phyloP scores from a whole-genome alignment of 2,888 invertebrate species.

The Eristalis arbustorum region DNA sequence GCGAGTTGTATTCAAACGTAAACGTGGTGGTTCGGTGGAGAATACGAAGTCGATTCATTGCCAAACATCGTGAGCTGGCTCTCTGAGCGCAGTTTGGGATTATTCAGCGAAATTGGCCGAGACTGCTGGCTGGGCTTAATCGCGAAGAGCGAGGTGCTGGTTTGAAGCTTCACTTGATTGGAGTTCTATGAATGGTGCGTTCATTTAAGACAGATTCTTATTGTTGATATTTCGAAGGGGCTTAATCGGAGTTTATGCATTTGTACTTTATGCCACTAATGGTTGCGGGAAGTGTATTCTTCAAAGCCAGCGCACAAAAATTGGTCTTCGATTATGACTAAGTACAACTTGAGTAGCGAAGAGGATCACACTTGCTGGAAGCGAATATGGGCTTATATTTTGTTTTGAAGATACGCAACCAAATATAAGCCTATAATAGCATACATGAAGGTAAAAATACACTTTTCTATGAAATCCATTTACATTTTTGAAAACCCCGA shows the following conservation, averaged over 20 bases:
- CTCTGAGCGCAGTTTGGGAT: conserved; percentile 6
- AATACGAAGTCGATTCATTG: conserved; percentile 18
- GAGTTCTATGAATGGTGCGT: not conserved
- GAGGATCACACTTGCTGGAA: too few species aligned
- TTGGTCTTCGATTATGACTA: too few species aligned
- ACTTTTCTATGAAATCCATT: too few species aligned
- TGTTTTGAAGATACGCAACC: too few species aligned
- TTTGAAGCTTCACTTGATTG: conserved; percentile 6
- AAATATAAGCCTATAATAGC: too few species aligned
- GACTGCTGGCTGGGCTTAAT: not conserved
- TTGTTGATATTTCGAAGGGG: not conserved
- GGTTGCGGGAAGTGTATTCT: too few species aligned
- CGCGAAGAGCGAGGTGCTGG: not conserved
- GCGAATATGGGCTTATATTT: too few species aligned
- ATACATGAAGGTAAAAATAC: too few species aligned
- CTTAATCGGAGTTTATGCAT: not conserved
- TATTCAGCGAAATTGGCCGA: conserved; percentile 27
- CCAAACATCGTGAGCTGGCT: not conserved
- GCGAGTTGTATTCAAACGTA: not conserved
- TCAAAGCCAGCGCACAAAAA: too few species aligned
- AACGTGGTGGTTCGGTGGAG: not conserved
- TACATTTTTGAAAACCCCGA: too few species aligned
- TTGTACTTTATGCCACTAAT: too few species aligned
- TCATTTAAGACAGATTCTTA: not conserved
- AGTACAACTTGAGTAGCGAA: too few species aligned